Percentiles rank a stretch among this genome's conserved stretches.
Evolutionary conservation across 2,113 vertebrate genomes (phyloP).

Genomic region (Candoia aspera): DNA sequence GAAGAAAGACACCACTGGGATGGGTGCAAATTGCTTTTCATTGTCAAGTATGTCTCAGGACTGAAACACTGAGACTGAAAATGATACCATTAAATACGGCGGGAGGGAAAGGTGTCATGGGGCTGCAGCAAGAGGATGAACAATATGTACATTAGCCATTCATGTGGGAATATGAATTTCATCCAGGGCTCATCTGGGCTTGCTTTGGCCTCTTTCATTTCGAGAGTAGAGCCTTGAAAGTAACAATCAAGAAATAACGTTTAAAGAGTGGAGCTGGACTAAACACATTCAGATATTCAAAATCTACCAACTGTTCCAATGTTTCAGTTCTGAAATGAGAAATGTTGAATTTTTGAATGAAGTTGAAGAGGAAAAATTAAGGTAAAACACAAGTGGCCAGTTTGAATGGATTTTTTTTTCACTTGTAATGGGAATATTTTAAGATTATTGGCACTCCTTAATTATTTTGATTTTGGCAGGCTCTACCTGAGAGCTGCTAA

Average conservation of each 20-base stretch:
- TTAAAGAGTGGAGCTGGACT: not conserved
- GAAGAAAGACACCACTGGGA: slow-evolving; percentile 56
- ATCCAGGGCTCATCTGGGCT: not conserved
- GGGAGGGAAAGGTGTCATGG: not conserved
- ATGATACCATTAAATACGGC: slow-evolving; percentile 26
- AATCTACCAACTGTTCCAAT: not conserved
- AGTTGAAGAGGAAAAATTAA: not conserved
- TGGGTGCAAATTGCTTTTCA: slow-evolving; percentile 68
- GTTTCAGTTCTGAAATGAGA: not conserved
- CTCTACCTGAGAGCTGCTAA: not conserved
- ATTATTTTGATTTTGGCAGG: not conserved
- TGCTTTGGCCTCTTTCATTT: not conserved
- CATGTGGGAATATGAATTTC: not conserved
- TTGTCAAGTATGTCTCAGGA: slow-evolving; percentile 62
- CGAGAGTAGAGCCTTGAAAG: not conserved
- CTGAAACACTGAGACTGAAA: slow-evolving; percentile 60
- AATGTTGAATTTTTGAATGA: not conserved
- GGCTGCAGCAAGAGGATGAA: slow-evolving; percentile 21
- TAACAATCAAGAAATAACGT: not conserved
- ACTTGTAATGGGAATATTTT: not conserved
- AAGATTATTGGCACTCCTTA: not conserved
- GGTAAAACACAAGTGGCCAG: not conserved
- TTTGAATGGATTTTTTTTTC: not conserved
- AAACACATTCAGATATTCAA: not conserved
- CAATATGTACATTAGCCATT: slow-evolving; percentile 43